phyloP scores from a whole-genome alignment of 2,797 vertebrate genomes.

The Brachyalestes nurse region DNA sequence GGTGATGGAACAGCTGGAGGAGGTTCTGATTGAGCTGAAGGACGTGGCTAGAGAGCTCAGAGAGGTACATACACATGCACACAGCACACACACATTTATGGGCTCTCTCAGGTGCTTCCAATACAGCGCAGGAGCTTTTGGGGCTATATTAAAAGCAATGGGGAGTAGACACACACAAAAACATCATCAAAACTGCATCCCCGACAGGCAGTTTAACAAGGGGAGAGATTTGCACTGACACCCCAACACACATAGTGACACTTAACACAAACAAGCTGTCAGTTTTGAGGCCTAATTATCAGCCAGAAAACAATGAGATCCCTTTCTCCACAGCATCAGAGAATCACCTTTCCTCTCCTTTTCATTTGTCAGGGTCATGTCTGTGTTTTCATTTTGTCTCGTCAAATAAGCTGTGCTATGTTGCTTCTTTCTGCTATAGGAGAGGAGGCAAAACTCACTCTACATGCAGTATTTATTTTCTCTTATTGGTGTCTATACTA shows the following conservation, averaged over 20 bases:
- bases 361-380: slow-evolving; percentile 35
- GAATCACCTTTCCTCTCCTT: slow-evolving; percentile 36
- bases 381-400: slow-evolving; percentile 26
- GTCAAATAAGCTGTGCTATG: slow-evolving; percentile 23
- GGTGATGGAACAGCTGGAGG: slow-evolving; percentile 60
- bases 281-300: slow-evolving; percentile 47
- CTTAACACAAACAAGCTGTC: slow-evolving; percentile 44
- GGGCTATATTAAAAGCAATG: neutral
- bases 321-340: neutral
- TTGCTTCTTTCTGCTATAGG: slow-evolving; percentile 3
- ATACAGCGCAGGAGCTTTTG: neutral
- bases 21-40: slow-evolving; percentile 59
- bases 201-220: slow-evolving; percentile 39
- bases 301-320: slow-evolving; percentile 31
- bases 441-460: slow-evolving; percentile 29
- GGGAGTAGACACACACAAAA: neutral
- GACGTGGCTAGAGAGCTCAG: slow-evolving; percentile 57
- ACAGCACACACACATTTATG: neutral
- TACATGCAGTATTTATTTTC: slow-evolving; percentile 29
- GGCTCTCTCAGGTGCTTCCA: neutral
- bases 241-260: slow-evolving; percentile 13
- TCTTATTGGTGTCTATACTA: slow-evolving; percentile 28
- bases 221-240: slow-evolving; percentile 28
- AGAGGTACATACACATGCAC: slow-evolving; percentile 50
- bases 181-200: slow-evolving; percentile 32